phyloP scores from a whole-genome alignment of 2,888 invertebrate genomes.

The Tinea semifulvella region DNA sequence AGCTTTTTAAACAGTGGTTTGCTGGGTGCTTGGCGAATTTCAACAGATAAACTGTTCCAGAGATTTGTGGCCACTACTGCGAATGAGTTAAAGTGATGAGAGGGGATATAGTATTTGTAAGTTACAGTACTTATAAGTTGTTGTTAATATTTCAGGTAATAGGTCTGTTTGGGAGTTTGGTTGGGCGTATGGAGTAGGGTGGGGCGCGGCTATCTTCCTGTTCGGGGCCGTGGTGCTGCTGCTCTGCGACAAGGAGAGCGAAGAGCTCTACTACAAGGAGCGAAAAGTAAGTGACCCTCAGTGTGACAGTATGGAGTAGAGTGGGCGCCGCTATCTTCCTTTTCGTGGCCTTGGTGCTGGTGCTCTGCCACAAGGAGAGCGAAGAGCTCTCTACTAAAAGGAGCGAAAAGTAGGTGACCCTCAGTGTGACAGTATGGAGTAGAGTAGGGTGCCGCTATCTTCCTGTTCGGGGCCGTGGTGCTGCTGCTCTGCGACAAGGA shows the following conservation, averaged over 20 bases:
- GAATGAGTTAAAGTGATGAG: too few species aligned
- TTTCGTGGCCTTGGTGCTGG: conserved; percentile 90
- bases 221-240: conserved; percentile 93
- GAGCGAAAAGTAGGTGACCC: conserved; percentile 92
- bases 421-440: too few species aligned
- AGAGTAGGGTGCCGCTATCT: conserved; percentile 97
- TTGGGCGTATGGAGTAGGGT: conserved; percentile 98
- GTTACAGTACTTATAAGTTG: too few species aligned
- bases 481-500: conserved; percentile 96
- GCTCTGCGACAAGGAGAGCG: conserved; percentile 97
- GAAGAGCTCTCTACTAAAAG: conserved; percentile 96
- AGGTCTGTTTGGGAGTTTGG: conserved; percentile 96
- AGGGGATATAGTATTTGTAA: too few species aligned
- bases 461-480: conserved; percentile 93
- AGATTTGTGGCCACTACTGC: too few species aligned
- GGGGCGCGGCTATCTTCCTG: conserved; percentile 96
- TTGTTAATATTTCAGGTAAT: conserved; percentile 82
- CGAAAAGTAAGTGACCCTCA: conserved; percentile 89
- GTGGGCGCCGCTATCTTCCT: conserved; percentile 96
- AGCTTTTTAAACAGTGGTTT: too few species aligned
- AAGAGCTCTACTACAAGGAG: conserved; percentile 98
- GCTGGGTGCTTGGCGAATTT: too few species aligned
- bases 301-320: conserved; percentile 97
- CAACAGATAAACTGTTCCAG: too few species aligned
- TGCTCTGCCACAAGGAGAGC: conserved; percentile 97